Conservation (phyloP, 2,888 invertebrate genomes). For the Formica aserva region DNA sequence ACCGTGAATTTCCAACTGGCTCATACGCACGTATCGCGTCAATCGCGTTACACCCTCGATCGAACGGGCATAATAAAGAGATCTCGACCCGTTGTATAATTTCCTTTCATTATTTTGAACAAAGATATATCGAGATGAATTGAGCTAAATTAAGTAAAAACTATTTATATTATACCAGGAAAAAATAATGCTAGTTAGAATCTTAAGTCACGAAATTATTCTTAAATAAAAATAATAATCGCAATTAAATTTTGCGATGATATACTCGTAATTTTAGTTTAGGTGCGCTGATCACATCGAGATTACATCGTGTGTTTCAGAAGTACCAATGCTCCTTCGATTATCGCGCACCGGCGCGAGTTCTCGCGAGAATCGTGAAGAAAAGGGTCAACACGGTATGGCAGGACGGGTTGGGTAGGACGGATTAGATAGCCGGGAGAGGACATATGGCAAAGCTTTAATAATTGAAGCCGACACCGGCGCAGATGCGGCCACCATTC, state of each 20-base stretch:
- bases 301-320: not conserved
- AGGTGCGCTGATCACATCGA: not conserved
- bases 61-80: slow-evolving; percentile 50
- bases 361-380: slow-evolving; percentile 38
- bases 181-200: not conserved
- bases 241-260: not conserved
- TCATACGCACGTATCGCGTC: slow-evolving; percentile 38
- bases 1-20: slow-evolving; percentile 52
- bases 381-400: slow-evolving; percentile 28
- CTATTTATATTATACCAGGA: not conserved
- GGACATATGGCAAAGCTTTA: slow-evolving; percentile 81
- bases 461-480: slow-evolving; percentile 80
- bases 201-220: not conserved
- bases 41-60: slow-evolving; percentile 53
- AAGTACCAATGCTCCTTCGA: slow-evolving; percentile 6
- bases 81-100: slow-evolving; percentile 24
- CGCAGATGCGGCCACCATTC: slow-evolving; percentile 77
- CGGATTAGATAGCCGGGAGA: slow-evolving; percentile 60
- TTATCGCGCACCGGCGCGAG: not conserved
- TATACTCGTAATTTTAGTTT: not conserved
- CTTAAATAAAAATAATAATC: not conserved
- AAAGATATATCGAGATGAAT: slow-evolving; percentile 1
- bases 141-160: not conserved
- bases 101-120: slow-evolving; percentile 12
- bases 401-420: slow-evolving; percentile 18